Percentiles rank a stretch among this genome's conserved stretches.
These are phyloP conservation scores for Lasioglossum oenotherae DNA, from an alignment of 2,888 invertebrate genomes.

Conservation along the genomic window DNA sequence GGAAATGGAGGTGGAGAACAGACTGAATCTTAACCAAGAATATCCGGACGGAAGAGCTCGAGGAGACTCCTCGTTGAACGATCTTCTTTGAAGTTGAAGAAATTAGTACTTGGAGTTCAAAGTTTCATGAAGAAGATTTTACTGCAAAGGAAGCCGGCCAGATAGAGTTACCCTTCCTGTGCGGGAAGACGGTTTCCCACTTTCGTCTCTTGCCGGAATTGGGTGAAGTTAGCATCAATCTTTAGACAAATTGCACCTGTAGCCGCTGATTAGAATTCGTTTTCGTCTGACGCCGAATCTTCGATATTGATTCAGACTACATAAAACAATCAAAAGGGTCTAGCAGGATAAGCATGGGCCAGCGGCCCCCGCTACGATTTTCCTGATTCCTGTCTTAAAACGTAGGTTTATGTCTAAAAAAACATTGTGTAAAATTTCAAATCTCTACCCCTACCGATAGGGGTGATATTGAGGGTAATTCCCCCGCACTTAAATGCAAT, in stretches of 20 bases:
- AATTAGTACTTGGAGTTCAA: conserved; percentile 6
- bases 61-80: background rate
- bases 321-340: no score
- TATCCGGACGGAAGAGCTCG: background rate
- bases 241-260: background rate
- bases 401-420: no score
- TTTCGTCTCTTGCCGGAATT: background rate
- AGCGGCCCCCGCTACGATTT: no score
- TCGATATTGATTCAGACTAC: background rate
- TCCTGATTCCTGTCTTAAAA: no score
- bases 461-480: no score
- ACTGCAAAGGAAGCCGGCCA: background rate
- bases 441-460: no score
- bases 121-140: conserved; percentile 1
- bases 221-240: background rate
- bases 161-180: background rate
- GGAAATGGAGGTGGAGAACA: background rate
- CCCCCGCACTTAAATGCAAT: no score
- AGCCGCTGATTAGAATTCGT: background rate
- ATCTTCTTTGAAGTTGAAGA: conserved; percentile 12
- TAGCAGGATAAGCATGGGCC: no score
- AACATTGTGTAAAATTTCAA: no score
- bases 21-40: conserved; percentile 8
- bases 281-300: background rate
- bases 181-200: background rate